These are phyloP conservation scores for Liparis tanakae DNA, from an alignment of 2,797 vertebrate species.

Conservation along the genomic window DNA sequence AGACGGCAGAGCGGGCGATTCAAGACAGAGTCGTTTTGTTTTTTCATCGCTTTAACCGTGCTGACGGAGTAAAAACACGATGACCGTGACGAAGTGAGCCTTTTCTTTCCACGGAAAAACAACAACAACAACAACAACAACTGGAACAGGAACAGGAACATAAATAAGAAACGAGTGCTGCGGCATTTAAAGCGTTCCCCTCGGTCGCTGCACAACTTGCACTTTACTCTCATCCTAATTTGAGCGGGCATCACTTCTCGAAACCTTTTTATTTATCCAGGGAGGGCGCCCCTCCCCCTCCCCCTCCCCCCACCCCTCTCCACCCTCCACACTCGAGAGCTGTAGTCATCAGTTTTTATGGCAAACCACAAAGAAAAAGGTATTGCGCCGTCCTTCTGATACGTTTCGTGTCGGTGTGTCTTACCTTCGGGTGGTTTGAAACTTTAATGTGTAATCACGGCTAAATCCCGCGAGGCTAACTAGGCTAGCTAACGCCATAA, in stretches of 20 bases:
- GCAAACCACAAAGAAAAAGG: constrained; percentile 43
- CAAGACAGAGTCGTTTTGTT: background rate
- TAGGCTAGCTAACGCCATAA: constrained; percentile 60
- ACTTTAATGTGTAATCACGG: constrained; percentile 72
- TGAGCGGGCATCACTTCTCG: constrained; percentile 58
- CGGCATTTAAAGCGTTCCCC: constrained; percentile 25
- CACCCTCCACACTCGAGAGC: constrained; percentile 63
- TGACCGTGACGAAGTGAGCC: background rate
- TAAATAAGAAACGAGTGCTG: constrained; percentile 3
- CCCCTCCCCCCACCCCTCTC: background rate
- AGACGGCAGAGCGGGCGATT: background rate
- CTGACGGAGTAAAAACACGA: background rate
- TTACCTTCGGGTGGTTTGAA: constrained; percentile 74
- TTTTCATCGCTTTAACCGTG: too few relatives aligned
- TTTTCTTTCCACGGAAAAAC: background rate
- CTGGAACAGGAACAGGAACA: constrained; percentile 12
- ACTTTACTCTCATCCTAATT: constrained; percentile 53
- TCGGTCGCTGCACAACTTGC: constrained; percentile 24
- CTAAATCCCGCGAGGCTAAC: constrained; percentile 50
- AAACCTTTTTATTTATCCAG: constrained; percentile 60
- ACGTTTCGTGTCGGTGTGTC: constrained; percentile 41
- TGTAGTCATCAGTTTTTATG: constrained; percentile 74
- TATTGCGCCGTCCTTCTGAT: constrained; percentile 59
- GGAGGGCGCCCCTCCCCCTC: constrained; percentile 45
- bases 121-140: constrained; percentile 5